Base-by-base conservation (phyloP, 2,113 vertebrate species). In the Laterallus jamaicensis region DNA sequence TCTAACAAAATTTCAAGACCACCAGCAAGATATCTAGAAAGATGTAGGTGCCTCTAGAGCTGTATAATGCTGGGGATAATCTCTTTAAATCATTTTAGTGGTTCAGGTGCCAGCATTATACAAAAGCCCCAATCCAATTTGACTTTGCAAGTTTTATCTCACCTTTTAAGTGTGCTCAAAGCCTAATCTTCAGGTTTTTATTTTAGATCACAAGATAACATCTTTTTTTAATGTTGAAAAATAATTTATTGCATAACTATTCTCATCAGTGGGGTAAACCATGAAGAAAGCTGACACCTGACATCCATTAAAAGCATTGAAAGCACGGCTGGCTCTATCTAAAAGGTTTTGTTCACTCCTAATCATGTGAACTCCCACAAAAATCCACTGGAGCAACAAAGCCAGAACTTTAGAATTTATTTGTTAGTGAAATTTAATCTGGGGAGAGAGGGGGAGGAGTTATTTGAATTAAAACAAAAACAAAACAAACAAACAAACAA, bases 151-250 rank as follows among this genome's bases (percentile, higher is more conserved):
- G 20, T 39, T 44, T 75, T 87, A 63, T 94, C 79, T 94, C 87
- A 87, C 35, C 17, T 95, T 92, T 86, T 66, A 74, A 83, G 59
- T 86, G 79, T 71, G 58, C 86, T 83, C 70, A 79, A 74, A 92
- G 70, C 8, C n/a, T 84, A 58, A 73, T 66, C 42, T 60, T 26
- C 11, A 52, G 35, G 11, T 2, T 44, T 73, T 93, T 92, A 29
- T 94, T 95, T 93, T 94, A 25, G 52, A 56, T 79, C 37, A 60
- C 42, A 82, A 94, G 42, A 40, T 58, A 62, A 3, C 0, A 5
- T 11, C 2, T 21, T 89, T 84, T 74, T 68, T 69, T 47, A 7
- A 29, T 66, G 37, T 42, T 64, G 69, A 82, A 84, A 80, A 69
- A 70, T 66, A 42, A 8, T 66, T 86, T 47, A 26, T 62, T 80